Base-by-base conservation (phyloP, 2,888 invertebrate species). In the Taphrorychus bicolor region DNA sequence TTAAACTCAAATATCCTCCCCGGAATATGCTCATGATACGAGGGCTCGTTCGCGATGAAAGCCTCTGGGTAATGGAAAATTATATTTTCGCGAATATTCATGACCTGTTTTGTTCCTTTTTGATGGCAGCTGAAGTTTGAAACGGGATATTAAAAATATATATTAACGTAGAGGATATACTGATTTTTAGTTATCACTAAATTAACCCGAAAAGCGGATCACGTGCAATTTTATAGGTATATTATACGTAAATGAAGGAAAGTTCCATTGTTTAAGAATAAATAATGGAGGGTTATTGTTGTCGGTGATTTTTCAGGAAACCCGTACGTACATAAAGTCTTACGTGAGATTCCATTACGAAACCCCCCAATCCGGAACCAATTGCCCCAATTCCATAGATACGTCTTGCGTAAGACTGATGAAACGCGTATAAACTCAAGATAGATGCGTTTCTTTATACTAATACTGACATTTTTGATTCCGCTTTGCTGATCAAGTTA, bases 311-410 rank as follows among this genome's bases (percentile, higher is more conserved):
- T 48, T 48, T n/a, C 48, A 48, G 48, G 48, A 48, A 48, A 19
- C 48, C 16, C 18, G 40, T 14, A 40, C 9, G 40, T 40, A n/a
- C 48, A 16, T 32, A 32, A 9, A 32, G 48, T 7, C 18, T 16
- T 18, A 48, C 18, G 48, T 48, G 48, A 48, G 48, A 48, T 48
- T 48, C 18, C 16, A 48, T 48, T 48, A 48, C 16, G 48, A 59
- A 59, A 49, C 58, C 32, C 48, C 18, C 11, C 5, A 5, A 59
- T 21, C 5, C 48, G 48, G 48, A 48, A 48, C 48, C 17, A 48
- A 48, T 48, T 7, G n/a, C 16, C 14, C 16, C 49, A 11, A 18
- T 32, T 51, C 40, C 19, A 59, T 51, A 32, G 32, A 32, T 32
- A 32, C 32, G 7, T 32, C 32, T 32, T 32, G 11, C 32, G 32